A percentile compares a stretch with the other conserved stretches of the same genome.
These are phyloP conservation scores for Drosophila neocordata DNA, from an alignment of 1,140 invertebrate species.

Conservation along the genomic window DNA sequence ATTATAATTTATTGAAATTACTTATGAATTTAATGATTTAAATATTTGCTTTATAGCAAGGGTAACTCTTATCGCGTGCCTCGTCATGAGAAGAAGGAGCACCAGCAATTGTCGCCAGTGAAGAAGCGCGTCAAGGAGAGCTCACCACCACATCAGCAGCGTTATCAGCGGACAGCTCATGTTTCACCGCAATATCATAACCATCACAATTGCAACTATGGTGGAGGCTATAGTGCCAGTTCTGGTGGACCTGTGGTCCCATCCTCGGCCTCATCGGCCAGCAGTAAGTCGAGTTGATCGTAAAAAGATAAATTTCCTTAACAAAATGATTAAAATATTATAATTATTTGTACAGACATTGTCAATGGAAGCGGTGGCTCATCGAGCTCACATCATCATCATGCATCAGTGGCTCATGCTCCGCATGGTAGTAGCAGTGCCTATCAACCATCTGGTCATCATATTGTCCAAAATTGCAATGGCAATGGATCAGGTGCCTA, in stretches of 20 bases:
- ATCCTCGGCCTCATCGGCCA: conserved; percentile 66
- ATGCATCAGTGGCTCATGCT: conserved; percentile 57
- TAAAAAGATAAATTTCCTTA: not conserved
- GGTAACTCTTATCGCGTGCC: conserved; percentile 83
- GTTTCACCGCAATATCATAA: conserved; percentile 79
- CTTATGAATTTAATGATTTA: not conserved
- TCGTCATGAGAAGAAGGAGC: conserved; percentile 91
- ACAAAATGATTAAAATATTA: not conserved
- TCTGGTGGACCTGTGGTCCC: conserved; percentile 60
- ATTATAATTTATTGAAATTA: not conserved
- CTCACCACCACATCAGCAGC: conserved; percentile 90
- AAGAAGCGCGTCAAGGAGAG: conserved; percentile 99
- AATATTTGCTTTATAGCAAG: conserved; percentile 53
- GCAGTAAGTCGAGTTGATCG: conserved; percentile 53
- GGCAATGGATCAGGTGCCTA: conserved; percentile 58
- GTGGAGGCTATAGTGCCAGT: conserved; percentile 54
- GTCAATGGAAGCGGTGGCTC: conserved; percentile 61
- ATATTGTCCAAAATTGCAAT: conserved; percentile 67
- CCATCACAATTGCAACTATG: conserved; percentile 80
- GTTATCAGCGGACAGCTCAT: conserved; percentile 83
- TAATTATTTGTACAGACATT: conserved; percentile 55
- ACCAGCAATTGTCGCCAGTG: conserved; percentile 96
- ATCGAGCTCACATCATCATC: conserved; percentile 67
- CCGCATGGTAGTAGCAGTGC: conserved; percentile 52
- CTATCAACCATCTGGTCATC: conserved; percentile 60